Base-by-base conservation (phyloP, 2,113 vertebrate species). In the Eclectus roratus region DNA sequence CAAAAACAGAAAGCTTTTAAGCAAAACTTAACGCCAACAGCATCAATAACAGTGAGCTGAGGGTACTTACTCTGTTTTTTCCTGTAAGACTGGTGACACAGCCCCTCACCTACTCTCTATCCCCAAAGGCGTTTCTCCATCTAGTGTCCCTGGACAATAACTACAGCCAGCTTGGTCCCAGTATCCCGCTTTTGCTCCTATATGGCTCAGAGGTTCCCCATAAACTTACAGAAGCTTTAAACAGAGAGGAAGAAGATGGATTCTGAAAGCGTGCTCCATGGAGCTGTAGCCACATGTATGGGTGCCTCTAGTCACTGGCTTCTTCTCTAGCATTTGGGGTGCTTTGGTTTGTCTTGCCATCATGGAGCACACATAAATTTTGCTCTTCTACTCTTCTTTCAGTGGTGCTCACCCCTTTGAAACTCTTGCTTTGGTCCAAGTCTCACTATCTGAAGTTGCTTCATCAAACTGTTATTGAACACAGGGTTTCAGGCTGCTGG, bases 1-100 rank as follows among this genome's bases (percentile, higher is more conserved):
- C 0, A 13, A 95, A 97, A 92, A 17, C 78, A 92, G 88, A 95
- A 95, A 93, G 92, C 97, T 95, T 96, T 97, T 93, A 97, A 96
- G 89, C 85, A 94, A 95, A 97, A 94, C 91, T 94, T 93, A 82
- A 95, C 96, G 96, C 93, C 93, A 96, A 85, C 52, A 91, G 89
- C 87, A 95, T 96, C 83, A 92, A 88, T 96, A 96, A 93, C 41
- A 61, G 92, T 61, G 72, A 77, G 37, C 61, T 72, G 91, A 94
- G 80, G 86, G 69, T 53, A 81, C 56, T 92, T 69, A 73, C 33
- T 80, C 46, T 56, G 17, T 52, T 61, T 81, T 70, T 91, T 71
- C 58, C 82, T 96, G 63, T 82, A 70, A 94, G 73, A 13, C 47
- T 66, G 70, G 79, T 60, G 87, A 46, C 66, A 86, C 76, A 65